A percentile compares a stretch with the other conserved stretches of the same genome.
Evolutionary conservation across 2,888 invertebrate genomes (phyloP).

Genomic region (Thelaira solivaga): DNA sequence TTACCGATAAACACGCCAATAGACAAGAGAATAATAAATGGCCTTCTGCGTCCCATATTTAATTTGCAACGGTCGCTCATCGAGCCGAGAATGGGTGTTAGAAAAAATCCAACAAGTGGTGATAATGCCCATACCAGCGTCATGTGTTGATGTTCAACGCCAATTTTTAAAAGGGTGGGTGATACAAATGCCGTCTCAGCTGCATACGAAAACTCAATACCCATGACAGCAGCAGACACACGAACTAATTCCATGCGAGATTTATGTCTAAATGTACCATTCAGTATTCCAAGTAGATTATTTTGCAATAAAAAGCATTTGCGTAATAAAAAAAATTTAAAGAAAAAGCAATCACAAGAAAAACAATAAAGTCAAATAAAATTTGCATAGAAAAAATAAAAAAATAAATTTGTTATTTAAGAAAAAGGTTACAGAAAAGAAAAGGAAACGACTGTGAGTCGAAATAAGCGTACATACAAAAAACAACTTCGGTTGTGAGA

Average conservation of each 20-base stretch:
- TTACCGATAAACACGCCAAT: conserved; percentile 92
- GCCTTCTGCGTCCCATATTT: conserved; percentile 89
- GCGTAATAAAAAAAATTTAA: conserved; percentile 20
- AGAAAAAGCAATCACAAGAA: background rate
- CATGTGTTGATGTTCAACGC: conserved; percentile 95
- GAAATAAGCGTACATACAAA: too few species aligned
- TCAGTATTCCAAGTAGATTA: conserved; percentile 25
- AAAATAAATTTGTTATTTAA: too few species aligned
- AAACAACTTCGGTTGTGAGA: too few species aligned
- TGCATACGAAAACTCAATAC: conserved; percentile 97
- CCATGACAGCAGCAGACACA: conserved; percentile 96
- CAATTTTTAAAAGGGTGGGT: conserved; percentile 93
- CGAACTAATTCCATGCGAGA: conserved; percentile 88
- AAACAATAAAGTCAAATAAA: background rate
- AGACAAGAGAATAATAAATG: conserved; percentile 93
- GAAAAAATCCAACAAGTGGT: conserved; percentile 94
- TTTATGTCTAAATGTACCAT: conserved; percentile 81
- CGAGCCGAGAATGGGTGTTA: conserved; percentile 94
- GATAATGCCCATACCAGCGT: conserved; percentile 97
- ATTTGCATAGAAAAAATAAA: background rate
- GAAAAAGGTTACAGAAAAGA: too few species aligned
- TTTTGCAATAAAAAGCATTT: conserved; percentile 10
- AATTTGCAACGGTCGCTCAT: conserved; percentile 92
- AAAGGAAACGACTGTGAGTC: too few species aligned
- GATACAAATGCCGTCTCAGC: conserved; percentile 98